Evolutionary conservation across 2,113 vertebrate species (phyloP), one percentile per base, ranked within the genome.

Genomic region (Lepus timidus): DNA sequence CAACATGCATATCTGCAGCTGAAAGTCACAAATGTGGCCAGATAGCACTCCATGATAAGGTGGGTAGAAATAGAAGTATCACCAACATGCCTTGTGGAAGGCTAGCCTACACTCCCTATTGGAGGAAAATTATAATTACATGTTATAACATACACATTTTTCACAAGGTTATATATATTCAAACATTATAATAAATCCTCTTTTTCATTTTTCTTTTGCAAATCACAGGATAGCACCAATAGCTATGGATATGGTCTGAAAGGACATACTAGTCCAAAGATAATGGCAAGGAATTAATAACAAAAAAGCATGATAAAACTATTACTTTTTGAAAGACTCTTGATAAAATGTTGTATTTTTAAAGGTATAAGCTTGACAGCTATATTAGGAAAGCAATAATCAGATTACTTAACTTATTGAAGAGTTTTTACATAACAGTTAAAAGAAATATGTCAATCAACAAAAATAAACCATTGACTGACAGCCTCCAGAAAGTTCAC

Each of bases 391-490:
- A 95, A 82, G 44, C 92, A 92, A 87, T 2, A 93, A 33, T 65
- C 89, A 96, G 89, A 91, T 74, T 90, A 87, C 93, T 85, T 90
- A 93, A 93, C 81, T 39, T 89, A 88, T 85, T 91, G 25, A 92
- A 92, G 67, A 51, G 33, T 71, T 51, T 85, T 51, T 84, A 73
- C 1, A 11, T 91, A 94, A 93, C 96, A 81, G 78, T 96, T 88
- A 95, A 93, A 90, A 94, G 44, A 95, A 93, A 93, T 36, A n/a
- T 70, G 51, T 86, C 83, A 94, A 73, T 94, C 88, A 96, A 65
- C 92, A 92, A 81, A 58, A 94, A 95, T 81, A 96, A 94, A 90
- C n/a, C 92, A 79, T 90, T 91, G 79, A 95, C n/a, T 96, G 80
- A 74, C 29, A 88, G 73, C 62, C 20, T 65, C 55, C 91, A 90